Evolutionary conservation across 2,888 invertebrate species (phyloP).

Genomic region (Apodemia zela): DNA sequence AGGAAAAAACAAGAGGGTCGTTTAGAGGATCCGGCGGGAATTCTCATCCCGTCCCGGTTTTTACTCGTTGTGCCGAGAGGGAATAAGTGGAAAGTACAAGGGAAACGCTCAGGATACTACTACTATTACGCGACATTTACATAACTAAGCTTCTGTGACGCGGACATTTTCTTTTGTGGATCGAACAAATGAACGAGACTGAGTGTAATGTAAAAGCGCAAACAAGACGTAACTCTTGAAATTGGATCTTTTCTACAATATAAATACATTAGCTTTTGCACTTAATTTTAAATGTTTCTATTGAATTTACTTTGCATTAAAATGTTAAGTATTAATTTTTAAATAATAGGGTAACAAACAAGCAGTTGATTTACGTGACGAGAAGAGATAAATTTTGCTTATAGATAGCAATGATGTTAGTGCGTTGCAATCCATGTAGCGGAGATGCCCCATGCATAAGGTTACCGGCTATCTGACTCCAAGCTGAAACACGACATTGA

Average conservation of each 20-base stretch:
- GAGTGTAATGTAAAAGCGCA: constrained; percentile 20
- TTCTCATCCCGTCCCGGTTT: constrained; percentile 55
- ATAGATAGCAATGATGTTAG: too few relatives aligned
- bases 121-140: constrained; percentile 51
- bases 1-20: constrained; percentile 70
- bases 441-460: too few relatives aligned
- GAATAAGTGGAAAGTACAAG: constrained; percentile 42
- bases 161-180: constrained; percentile 33
- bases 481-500: too few relatives aligned
- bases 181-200: constrained; percentile 27
- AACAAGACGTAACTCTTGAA: constrained; percentile 12
- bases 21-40: constrained; percentile 64
- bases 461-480: too few relatives aligned
- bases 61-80: constrained; percentile 35
- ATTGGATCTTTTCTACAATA: neutral
- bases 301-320: too few relatives aligned
- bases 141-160: constrained; percentile 43
- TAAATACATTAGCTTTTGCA: neutral
- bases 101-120: constrained; percentile 55
- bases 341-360: too few relatives aligned
- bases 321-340: too few relatives aligned
- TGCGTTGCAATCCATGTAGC: too few relatives aligned
- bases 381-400: neutral
- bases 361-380: too few relatives aligned
- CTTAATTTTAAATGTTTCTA: neutral